Evolutionary conservation across 2,888 invertebrate species (phyloP), one percentile per base, ranked within the genome.

Genomic region (Ochlodes sylvanus): DNA sequence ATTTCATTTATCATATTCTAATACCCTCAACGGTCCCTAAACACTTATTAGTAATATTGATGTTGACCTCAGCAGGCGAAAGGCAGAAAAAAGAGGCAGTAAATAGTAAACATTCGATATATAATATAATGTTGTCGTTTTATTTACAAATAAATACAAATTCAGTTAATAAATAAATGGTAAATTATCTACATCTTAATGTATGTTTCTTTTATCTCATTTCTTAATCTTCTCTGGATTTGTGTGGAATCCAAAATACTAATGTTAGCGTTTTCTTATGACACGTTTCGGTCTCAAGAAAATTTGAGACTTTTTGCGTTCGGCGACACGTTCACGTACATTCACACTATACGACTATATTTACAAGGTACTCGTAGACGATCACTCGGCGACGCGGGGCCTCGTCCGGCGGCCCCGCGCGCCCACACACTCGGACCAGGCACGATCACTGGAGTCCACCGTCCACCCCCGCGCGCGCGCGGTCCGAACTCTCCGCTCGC

Each of bases 81-180:
- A 73, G 76, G 67, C 76, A 80, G 85, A 85, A 88, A 89, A 92
- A 93, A 92, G 89, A 87, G 90, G 82, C 86, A 86, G 85, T 85
- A 86, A 88, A 88, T 93, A 92, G 90, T 93, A 93, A 93, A 92
- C 93, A 93, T 93, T 93, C 91, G 92, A 92, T 92, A 92, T 93
- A 91, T 93, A 92, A 91, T 91, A 93, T 92, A 90, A 89, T 92
- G 89, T 90, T 88, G 88, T 92, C 85, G 88, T 91, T 93, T 93
- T 93, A 93, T 93, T 92, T 93, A 93, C 93, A 93, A 93, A 93
- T 93, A 93, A 93, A 93, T 93, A 93, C 93, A 93, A 93, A 93
- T 93, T 93, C 92, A 92, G 93, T 93, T 93, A 93, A 93, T 93
- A 93, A 93, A 93, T 93, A 93, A 92, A 92, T 93, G 93, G 93